Evolutionary conservation across 2,888 invertebrate genomes (phyloP).

Genomic region (Mythimna lalbum): DNA sequence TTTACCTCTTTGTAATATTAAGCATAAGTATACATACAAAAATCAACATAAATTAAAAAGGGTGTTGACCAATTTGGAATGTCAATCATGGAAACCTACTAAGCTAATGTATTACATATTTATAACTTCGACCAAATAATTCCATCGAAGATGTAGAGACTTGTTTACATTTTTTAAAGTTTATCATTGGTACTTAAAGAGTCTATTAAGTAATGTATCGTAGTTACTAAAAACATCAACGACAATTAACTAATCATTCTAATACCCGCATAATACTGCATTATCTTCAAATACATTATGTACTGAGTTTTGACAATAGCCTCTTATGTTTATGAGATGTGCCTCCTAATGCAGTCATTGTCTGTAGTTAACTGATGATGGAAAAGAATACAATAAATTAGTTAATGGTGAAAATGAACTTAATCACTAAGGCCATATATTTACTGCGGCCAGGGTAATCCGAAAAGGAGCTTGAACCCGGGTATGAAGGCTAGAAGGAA

Average conservation of each 20-base stretch:
- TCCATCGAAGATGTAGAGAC: conserved; percentile 18
- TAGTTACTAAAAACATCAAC: conserved; percentile 8
- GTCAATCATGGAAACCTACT: conserved; percentile 37
- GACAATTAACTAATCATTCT: conserved; percentile 30
- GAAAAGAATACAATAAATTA: conserved; percentile 10
- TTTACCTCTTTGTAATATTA: too few relatives aligned
- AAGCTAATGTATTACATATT: conserved; percentile 12
- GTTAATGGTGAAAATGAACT: background rate
- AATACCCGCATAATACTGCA: conserved; percentile 12
- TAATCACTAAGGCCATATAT: background rate
- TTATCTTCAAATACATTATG: conserved; percentile 16
- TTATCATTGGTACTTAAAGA: background rate
- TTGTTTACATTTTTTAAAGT: conserved; percentile 27
- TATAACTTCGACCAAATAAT: conserved; percentile 33
- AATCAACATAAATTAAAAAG: conserved; percentile 32
- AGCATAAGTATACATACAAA: too few relatives aligned
- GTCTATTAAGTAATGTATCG: conserved; percentile 3
- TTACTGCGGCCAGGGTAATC: too few relatives aligned
- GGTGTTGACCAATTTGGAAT: conserved; percentile 9
- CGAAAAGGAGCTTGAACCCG: too few relatives aligned
- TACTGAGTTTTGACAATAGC: conserved; percentile 20
- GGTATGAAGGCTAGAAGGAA: too few relatives aligned
- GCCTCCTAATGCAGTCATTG: background rate
- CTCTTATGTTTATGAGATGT: conserved; percentile 1
- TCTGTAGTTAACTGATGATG: conserved; percentile 22